A percentile compares a stretch with the other conserved stretches of the same genome.
phyloP scores from a whole-genome alignment of 2,888 invertebrate species.

The Cheilosia soror region DNA sequence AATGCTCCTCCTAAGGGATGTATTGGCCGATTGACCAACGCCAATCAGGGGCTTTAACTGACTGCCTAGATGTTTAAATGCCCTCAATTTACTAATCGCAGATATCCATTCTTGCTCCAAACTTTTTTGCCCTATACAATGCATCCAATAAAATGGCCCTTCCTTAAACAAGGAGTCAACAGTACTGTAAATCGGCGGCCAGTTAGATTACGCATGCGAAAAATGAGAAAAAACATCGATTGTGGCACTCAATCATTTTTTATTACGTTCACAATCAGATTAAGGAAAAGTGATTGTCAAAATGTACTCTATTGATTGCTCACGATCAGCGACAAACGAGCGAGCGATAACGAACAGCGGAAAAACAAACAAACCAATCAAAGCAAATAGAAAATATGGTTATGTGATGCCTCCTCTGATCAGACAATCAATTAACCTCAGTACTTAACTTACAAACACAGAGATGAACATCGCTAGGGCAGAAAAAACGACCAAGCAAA shows the following conservation, averaged over 20 bases:
- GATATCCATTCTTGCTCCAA: too few relatives aligned
- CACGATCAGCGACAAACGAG: neutral
- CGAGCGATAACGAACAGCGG: neutral
- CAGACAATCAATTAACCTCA: conserved; percentile 28
- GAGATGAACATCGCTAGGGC: neutral
- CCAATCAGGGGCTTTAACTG: too few relatives aligned
- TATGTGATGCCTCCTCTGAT: neutral
- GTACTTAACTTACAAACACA: neutral
- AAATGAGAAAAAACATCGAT: too few relatives aligned
- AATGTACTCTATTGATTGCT: neutral
- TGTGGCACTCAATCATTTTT: too few relatives aligned
- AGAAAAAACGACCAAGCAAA: neutral
- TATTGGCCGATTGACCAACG: too few relatives aligned
- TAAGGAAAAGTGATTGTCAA: too few relatives aligned
- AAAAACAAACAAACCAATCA: neutral
- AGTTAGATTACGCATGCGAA: too few relatives aligned
- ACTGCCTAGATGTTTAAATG: too few relatives aligned
- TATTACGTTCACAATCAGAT: too few relatives aligned
- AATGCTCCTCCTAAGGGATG: too few relatives aligned
- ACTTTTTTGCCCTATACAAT: neutral
- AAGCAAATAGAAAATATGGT: neutral
- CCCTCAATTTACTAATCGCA: too few relatives aligned
- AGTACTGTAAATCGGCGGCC: too few relatives aligned
- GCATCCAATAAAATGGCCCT: neutral
- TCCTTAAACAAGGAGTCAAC: neutral